A percentile compares a stretch with the other conserved stretches of the same genome.
Conservation (phyloP, 2,797 vertebrate genomes). For the Merluccius polli region DNA sequence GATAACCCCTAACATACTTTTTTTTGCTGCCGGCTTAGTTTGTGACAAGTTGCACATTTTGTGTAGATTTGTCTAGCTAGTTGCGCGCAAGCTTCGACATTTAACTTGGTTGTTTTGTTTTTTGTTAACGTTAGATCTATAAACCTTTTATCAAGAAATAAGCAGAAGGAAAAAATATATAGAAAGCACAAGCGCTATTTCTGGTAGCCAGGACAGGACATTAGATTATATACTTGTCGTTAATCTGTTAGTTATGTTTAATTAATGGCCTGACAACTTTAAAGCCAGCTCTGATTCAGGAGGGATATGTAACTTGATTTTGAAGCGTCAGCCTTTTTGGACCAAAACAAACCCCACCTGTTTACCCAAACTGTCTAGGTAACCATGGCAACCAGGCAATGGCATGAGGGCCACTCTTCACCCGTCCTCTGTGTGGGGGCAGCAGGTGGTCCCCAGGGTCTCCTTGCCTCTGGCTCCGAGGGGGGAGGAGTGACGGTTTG, state of each 20-base stretch:
- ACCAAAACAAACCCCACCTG: background rate
- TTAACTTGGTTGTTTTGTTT: background rate
- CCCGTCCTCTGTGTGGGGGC: conserved; percentile 79
- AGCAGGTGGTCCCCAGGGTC: conserved; percentile 67
- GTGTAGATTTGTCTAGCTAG: background rate
- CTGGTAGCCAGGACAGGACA: background rate
- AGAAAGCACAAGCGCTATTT: background rate
- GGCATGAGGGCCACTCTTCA: conserved; percentile 79
- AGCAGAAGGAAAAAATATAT: background rate
- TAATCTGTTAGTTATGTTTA: background rate
- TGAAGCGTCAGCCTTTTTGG: background rate
- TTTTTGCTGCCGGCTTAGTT: background rate
- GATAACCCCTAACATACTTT: background rate
- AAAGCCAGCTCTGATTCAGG: background rate
- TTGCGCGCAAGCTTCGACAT: background rate
- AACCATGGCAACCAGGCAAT: conserved; percentile 77
- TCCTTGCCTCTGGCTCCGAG: conserved; percentile 87
- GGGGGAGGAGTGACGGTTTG: conserved; percentile 82
- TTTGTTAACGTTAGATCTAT: background rate
- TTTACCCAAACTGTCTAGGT: background rate
- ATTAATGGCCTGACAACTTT: background rate
- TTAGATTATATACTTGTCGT: background rate
- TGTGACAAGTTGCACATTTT: background rate
- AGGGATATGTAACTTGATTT: background rate
- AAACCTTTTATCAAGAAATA: background rate